Evolutionary conservation across 2,888 invertebrate species (phyloP).

Genomic region (Drosophila atripex): DNA sequence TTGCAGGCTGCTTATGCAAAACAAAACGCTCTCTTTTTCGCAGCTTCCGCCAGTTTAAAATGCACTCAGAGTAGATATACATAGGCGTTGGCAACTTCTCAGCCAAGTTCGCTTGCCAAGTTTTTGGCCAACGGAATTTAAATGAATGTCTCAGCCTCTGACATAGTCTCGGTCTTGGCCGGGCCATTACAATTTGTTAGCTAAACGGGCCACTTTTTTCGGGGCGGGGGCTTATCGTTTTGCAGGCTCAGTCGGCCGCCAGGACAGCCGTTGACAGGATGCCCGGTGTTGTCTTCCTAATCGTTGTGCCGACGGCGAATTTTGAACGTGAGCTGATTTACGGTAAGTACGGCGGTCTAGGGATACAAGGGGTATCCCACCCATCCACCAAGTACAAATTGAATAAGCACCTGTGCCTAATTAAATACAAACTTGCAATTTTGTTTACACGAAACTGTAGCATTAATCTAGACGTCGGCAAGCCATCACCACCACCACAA

Average conservation of each 20-base stretch:
- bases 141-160: conserved; percentile 27
- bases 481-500: conserved; percentile 22
- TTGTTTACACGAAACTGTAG: conserved; percentile 50
- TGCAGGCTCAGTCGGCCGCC: neutral
- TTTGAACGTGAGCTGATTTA: conserved; percentile 86
- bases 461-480: conserved; percentile 43
- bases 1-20: conserved; percentile 25
- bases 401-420: conserved; percentile 65
- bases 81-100: conserved; percentile 28
- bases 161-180: neutral
- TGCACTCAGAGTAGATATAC: conserved; percentile 19
- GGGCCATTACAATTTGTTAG: conserved; percentile 51
- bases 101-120: conserved; percentile 32
- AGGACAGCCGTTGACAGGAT: conserved; percentile 71
- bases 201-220: conserved; percentile 60
- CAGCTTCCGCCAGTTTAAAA: conserved; percentile 2
- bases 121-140: conserved; percentile 27
- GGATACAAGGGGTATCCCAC: neutral
- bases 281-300: conserved; percentile 88
- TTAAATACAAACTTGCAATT: conserved; percentile 75
- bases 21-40: conserved; percentile 12
- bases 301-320: conserved; percentile 88
- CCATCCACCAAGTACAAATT: conserved; percentile 50
- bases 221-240: conserved; percentile 1
- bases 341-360: conserved; percentile 73